Conservation (phyloP, 2,888 invertebrate species). For the Pyrrhia umbra region DNA sequence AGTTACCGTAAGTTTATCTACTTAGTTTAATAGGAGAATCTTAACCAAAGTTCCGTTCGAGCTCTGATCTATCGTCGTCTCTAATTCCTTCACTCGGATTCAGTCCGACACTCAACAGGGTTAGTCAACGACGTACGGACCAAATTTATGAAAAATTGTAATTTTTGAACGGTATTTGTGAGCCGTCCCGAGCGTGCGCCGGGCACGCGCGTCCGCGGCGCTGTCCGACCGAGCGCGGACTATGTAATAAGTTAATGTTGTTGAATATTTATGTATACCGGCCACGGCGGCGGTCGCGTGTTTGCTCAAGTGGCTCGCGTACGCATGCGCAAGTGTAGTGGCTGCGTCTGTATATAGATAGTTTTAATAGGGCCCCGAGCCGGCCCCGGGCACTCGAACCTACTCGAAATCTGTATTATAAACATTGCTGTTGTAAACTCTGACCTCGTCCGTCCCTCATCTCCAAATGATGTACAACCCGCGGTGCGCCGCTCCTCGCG, state of each 20-base stretch:
- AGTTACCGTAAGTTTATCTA: slow-evolving; percentile 88
- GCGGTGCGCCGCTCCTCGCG: slow-evolving; percentile 51
- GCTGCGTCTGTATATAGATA: slow-evolving; percentile 86
- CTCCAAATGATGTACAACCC: slow-evolving; percentile 54
- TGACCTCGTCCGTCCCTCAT: slow-evolving; percentile 71
- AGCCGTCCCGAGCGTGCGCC: slow-evolving; percentile 72
- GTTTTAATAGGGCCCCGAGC: slow-evolving; percentile 77
- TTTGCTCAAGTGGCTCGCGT: slow-evolving; percentile 86
- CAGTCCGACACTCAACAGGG: slow-evolving; percentile 79
- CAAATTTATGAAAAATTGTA: slow-evolving; percentile 75
- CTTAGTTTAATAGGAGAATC: slow-evolving; percentile 86
- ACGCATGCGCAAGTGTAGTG: slow-evolving; percentile 81
- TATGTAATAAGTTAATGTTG: slow-evolving; percentile 72
- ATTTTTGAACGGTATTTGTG: slow-evolving; percentile 74
- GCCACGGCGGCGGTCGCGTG: slow-evolving; percentile 75
- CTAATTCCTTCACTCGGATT: slow-evolving; percentile 76
- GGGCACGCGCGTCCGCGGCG: slow-evolving; percentile 60
- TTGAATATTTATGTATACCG: slow-evolving; percentile 73
- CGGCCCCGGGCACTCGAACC: slow-evolving; percentile 69
- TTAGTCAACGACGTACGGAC: slow-evolving; percentile 83
- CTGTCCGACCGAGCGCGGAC: slow-evolving; percentile 66
- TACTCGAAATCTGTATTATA: slow-evolving; percentile 67
- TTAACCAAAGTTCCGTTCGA: slow-evolving; percentile 87
- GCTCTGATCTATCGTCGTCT: slow-evolving; percentile 75
- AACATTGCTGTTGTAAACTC: slow-evolving; percentile 65